Evolutionary conservation across 2,888 invertebrate genomes (phyloP).

Genomic region (Myathropa florea): DNA sequence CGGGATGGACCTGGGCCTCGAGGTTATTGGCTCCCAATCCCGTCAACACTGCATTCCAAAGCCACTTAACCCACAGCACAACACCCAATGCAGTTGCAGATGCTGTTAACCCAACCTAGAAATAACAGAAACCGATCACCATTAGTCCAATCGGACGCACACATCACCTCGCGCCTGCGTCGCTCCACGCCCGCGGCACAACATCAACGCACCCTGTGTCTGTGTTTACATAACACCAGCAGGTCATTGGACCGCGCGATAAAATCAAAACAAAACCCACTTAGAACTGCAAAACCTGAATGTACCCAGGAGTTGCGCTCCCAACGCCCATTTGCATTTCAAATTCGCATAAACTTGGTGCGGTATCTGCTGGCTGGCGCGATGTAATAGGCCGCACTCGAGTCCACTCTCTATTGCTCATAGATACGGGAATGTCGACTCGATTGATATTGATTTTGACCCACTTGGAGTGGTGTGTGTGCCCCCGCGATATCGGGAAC

Average conservation of each 20-base stretch:
- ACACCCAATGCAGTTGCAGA: too few species aligned
- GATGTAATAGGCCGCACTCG: conserved; percentile 18
- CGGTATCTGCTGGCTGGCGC: conserved; percentile 1
- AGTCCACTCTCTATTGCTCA: conserved; percentile 6
- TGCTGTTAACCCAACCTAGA: too few species aligned
- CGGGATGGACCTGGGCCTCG: too few species aligned
- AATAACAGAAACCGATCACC: background rate
- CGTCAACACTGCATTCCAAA: too few species aligned
- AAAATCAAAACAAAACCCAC: conserved; percentile 35
- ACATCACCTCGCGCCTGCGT: background rate
- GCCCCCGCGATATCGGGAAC: conserved; percentile 7
- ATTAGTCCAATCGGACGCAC: background rate
- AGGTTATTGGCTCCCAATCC: too few species aligned
- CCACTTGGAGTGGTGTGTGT: conserved; percentile 34
- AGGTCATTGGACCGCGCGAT: conserved; percentile 3
- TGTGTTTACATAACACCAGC: background rate
- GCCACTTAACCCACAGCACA: too few species aligned
- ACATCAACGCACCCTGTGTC: background rate
- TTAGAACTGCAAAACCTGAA: background rate
- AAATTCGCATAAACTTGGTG: conserved; percentile 33
- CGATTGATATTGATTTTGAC: conserved; percentile 41
- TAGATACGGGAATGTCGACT: conserved; percentile 1
- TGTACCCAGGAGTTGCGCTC: background rate
- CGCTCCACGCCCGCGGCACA: too few species aligned
- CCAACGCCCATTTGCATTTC: conserved; percentile 30